Evolutionary conservation across 1,140 invertebrate species (phyloP), one percentile per base, ranked within the genome.

Genomic region (Sitophilus oryzae): DNA sequence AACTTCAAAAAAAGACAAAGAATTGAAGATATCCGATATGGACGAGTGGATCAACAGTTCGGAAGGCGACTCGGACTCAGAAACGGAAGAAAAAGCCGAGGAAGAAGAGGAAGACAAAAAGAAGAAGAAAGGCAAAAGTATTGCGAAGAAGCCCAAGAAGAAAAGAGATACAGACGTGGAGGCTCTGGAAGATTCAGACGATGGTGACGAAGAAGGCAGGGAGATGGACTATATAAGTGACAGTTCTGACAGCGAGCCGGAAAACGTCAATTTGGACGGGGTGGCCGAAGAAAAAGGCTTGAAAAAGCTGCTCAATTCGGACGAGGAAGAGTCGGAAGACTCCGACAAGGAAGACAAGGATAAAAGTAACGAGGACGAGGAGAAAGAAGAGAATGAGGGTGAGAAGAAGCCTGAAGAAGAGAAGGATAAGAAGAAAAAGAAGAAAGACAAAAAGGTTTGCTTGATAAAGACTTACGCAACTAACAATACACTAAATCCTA

Each of bases 171-270:
- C 91, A 0, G 86, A 95, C 64, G 84, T 88, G 62, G 92, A 94
- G 67, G 91, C 91, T 0, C 81, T 90, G 46, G 93, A 98, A 73
- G 94, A 98, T 71, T 96, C 92, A 66, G 93, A 96, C 75, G 93
- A 96, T 73, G 93, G 93, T 0, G 93, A 97, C 72, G 91, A 90
- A 67, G 94, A 98, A 77, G 93, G 93, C 1, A 74, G 88, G 56
- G 93, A 98, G 76, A 77, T 82, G 51, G 89, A 91, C 71, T 92
- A 92, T 62, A 89, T 91, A 62, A 89, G 87, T 1, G 88, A 91
- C 65, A 90, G 88, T 3, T 88, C 86, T 14, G 88, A 86, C 60
- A 85, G 86, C 6, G 88, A 89, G 66, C 81, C 83, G 34, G 89
- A 87, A 73, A 80, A 77, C 22, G 73, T 75, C 74, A 58, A 70